These are phyloP conservation scores for Nymphicus hollandicus DNA, from an alignment of 2,113 vertebrate species.

Conservation along the genomic window DNA sequence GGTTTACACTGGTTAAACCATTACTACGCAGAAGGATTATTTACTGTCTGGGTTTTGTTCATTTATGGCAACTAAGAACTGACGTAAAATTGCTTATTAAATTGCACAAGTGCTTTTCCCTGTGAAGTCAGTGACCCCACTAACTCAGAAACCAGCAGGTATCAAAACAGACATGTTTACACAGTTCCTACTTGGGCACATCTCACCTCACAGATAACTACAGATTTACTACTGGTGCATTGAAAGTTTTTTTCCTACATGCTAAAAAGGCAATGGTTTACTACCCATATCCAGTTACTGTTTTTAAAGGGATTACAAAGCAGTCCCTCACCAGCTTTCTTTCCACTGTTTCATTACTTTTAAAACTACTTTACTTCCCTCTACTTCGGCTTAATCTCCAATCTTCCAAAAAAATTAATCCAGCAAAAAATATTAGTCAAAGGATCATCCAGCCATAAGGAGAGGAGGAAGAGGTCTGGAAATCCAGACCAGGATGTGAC, in stretches of 20 bases:
- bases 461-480: neutral
- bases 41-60: neutral
- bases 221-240: neutral
- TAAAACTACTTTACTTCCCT: neutral
- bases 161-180: neutral
- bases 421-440: neutral
- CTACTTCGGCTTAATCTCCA: neutral
- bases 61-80: neutral
- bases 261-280: neutral
- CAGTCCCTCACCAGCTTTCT: neutral
- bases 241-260: neutral
- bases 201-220: neutral
- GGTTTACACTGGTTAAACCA: neutral
- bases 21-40: neutral
- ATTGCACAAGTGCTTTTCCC: neutral
- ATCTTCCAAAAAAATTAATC: neutral
- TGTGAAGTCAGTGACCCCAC: neutral
- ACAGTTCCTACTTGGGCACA: neutral
- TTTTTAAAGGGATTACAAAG: neutral
- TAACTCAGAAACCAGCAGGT: neutral
- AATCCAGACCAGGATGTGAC: neutral
- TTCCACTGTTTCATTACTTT: neutral
- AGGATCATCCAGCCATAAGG: neutral
- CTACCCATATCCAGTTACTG: neutral
- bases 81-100: neutral